Evolutionary conservation across 2,113 vertebrate species (phyloP).

Genomic region (Sturnus vulgaris): DNA sequence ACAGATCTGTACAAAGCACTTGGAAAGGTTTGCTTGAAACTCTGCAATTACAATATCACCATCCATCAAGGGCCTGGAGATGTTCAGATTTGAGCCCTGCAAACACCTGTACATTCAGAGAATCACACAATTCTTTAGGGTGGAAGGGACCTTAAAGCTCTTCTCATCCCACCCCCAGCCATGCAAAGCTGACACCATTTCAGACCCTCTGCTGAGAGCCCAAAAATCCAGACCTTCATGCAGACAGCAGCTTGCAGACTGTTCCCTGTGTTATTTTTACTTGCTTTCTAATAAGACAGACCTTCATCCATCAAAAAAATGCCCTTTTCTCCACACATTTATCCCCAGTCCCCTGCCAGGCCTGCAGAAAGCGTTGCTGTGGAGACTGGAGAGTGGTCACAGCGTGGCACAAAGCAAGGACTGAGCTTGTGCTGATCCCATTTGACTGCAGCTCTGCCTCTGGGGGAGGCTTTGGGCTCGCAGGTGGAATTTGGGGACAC

Average conservation of each 20-base stretch:
- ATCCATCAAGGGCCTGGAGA: background rate
- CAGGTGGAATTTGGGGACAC: background rate
- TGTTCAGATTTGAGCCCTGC: background rate
- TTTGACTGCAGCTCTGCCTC: background rate
- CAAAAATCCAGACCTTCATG: background rate
- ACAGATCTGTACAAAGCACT: background rate
- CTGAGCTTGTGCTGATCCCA: background rate
- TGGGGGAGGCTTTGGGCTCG: background rate
- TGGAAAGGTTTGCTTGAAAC: background rate
- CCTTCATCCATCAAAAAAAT: background rate
- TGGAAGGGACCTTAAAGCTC: background rate
- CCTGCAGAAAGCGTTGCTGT: slow-evolving; percentile 5
- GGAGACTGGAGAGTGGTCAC: background rate
- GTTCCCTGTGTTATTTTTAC: background rate
- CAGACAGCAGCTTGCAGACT: background rate
- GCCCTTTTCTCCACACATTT: background rate
- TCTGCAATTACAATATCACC: background rate
- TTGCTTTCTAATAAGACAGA: background rate
- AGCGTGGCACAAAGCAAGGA: background rate
- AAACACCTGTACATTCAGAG: background rate
- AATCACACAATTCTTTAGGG: background rate
- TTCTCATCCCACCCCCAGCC: background rate
- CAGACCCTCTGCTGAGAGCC: background rate
- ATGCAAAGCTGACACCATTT: background rate
- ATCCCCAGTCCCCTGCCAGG: background rate